phyloP scores from a whole-genome alignment of 2,113 vertebrate species.

The Thomomys bottae region DNA sequence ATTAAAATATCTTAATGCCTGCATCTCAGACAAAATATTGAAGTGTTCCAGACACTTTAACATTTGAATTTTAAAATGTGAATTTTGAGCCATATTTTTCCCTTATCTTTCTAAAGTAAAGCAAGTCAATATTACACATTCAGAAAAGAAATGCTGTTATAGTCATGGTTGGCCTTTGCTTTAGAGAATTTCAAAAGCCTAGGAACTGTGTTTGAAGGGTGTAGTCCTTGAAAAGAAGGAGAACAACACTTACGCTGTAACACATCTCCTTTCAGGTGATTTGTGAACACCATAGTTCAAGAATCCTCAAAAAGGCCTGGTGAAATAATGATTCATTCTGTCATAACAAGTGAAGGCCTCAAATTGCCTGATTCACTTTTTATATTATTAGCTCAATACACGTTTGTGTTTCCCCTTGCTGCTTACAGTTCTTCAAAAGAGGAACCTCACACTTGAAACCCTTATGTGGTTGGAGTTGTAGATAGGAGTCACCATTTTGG shows the following conservation, averaged over 20 bases:
- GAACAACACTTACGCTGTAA: background rate
- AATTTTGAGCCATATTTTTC: background rate
- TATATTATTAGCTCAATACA: background rate
- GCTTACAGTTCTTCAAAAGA: background rate
- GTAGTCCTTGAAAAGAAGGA: background rate
- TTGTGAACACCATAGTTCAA: background rate
- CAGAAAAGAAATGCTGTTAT: constrained; percentile 11
- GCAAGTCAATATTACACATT: background rate
- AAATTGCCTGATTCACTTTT: background rate
- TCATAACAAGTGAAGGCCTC: background rate
- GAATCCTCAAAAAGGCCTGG: background rate
- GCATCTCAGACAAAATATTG: background rate
- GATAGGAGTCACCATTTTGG: no score
- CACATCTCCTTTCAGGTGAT: background rate
- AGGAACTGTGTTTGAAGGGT: background rate
- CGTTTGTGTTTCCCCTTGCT: constrained; percentile 11
- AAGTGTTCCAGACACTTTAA: background rate
- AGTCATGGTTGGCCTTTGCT: background rate
- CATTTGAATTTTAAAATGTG: constrained; percentile 41
- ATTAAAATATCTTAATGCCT: constrained; percentile 12
- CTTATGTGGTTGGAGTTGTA: no score
- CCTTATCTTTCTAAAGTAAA: background rate
- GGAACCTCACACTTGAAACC: background rate
- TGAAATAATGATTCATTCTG: background rate
- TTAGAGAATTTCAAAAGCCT: background rate